These are phyloP conservation scores for Anaspis maculata DNA, from an alignment of 2,888 invertebrate genomes.

Conservation along the genomic window DNA sequence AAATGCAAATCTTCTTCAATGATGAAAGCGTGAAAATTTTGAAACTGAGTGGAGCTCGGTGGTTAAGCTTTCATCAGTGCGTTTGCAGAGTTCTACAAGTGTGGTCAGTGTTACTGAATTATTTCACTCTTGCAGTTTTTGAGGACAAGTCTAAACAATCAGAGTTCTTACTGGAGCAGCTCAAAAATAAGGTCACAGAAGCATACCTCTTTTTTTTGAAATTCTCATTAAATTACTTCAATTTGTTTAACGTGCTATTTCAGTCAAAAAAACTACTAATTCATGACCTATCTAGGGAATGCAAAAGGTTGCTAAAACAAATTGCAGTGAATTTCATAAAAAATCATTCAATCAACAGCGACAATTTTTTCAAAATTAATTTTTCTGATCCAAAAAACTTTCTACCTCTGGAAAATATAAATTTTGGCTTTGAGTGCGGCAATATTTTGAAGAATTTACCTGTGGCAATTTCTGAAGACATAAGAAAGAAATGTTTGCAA, in stretches of 20 bases:
- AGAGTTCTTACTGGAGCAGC: constrained; percentile 10
- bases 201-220: constrained; percentile 18
- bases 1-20: no score
- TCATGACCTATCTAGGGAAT: constrained; percentile 14
- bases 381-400: no score
- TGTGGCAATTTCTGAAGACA: no score
- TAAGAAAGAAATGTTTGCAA: no score
- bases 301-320: constrained; percentile 4
- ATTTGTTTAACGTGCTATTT: constrained; percentile 18
- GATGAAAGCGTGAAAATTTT: no score
- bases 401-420: no score
- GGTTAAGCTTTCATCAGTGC: constrained; percentile 3
- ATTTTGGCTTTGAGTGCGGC: no score
- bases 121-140: constrained; percentile 4
- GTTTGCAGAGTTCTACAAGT: constrained; percentile 3
- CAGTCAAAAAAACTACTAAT: constrained; percentile 16
- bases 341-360: no score
- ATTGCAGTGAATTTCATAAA: constrained; percentile 7
- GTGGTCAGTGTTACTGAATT: constrained; percentile 2
- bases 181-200: constrained; percentile 8
- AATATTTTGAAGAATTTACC: no score
- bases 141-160: constrained; percentile 15
- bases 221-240: constrained; percentile 18
- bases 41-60: no score
- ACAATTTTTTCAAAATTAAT: no score